Conservation (phyloP, 2,797 vertebrate genomes). For the Falco rusticolus region DNA sequence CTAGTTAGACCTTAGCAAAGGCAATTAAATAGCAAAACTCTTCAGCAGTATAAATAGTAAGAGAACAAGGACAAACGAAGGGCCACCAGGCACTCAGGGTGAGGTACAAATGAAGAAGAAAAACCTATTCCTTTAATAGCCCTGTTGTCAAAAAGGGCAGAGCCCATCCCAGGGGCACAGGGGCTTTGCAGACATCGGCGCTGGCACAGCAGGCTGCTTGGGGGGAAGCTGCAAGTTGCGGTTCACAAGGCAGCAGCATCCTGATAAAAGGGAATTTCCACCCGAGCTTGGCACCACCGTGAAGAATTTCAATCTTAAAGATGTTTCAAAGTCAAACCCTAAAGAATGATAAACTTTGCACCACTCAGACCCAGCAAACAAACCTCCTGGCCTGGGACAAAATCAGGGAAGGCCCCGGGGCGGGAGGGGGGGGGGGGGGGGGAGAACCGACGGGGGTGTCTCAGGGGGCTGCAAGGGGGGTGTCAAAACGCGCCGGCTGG, state of each 20-base stretch:
- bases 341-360: background rate
- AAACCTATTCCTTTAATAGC: constrained; percentile 8
- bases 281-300: constrained; percentile 6
- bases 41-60: constrained; percentile 49
- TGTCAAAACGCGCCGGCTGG: background rate
- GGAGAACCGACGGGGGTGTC: background rate
- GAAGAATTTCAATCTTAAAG: background rate
- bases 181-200: background rate
- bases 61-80: constrained; percentile 52
- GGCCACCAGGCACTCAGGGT: background rate
- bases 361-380: background rate
- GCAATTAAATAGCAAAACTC: constrained; percentile 45
- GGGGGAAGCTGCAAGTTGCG: constrained; percentile 13
- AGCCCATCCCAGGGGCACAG: constrained; percentile 1
- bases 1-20: constrained; percentile 13
- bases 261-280: constrained; percentile 57
- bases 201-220: background rate
- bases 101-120: constrained; percentile 25
- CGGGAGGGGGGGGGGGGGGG: too few species aligned
- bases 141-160: background rate
- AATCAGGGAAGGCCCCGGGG: background rate
- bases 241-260: background rate
- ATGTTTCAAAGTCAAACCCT: constrained; percentile 7
- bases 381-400: background rate
- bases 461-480: background rate